Evolutionary conservation across 2,888 invertebrate species (phyloP).

Genomic region (Dexiosoma caninum): DNA sequence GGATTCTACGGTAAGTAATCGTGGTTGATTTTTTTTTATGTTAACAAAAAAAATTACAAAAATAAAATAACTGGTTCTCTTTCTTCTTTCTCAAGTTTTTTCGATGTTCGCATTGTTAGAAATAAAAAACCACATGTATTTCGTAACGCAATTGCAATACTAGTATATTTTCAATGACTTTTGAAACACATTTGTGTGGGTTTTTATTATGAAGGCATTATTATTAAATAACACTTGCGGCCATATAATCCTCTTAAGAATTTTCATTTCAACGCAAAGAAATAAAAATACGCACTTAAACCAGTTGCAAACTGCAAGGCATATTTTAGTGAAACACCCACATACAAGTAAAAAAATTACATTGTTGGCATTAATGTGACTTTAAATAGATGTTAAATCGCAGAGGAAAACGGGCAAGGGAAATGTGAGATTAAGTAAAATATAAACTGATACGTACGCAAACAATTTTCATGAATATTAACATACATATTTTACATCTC

Average conservation of each 20-base stretch:
- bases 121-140: no score
- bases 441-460: background rate
- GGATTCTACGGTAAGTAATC: no score
- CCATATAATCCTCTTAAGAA: slow-evolving; percentile 58
- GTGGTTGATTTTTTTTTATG: no score
- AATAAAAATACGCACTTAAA: slow-evolving; percentile 1
- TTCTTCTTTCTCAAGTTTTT: no score
- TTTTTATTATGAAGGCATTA: slow-evolving; percentile 22
- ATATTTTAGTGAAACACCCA: background rate
- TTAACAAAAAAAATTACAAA: no score
- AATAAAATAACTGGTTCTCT: no score
- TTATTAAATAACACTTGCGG: slow-evolving; percentile 60
- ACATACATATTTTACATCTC: background rate
- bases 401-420: slow-evolving; percentile 59
- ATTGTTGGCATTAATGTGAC: slow-evolving; percentile 53
- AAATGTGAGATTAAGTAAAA: slow-evolving; percentile 44
- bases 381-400: slow-evolving; percentile 59
- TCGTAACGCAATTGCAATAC: no score
- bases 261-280: slow-evolving; percentile 48
- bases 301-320: background rate
- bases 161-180: no score
- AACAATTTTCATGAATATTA: background rate
- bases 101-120: no score
- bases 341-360: background rate
- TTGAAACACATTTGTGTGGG: no score